Evolutionary conservation across 2,113 vertebrate species (phyloP).

Genomic region (Myodes glareolus): DNA sequence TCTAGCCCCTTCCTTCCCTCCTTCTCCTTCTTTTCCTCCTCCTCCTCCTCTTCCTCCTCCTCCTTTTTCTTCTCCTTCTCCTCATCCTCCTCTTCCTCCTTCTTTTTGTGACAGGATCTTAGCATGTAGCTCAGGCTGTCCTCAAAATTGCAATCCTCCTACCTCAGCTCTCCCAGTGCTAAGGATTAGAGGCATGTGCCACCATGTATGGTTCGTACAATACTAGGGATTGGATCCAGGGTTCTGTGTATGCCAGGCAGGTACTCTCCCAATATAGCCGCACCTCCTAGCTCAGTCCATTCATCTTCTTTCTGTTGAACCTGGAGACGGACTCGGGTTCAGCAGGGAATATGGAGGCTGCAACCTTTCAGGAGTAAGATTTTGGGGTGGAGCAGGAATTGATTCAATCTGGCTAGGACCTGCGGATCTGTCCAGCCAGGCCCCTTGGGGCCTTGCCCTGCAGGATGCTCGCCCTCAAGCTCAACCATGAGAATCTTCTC

Average conservation of each 20-base stretch:
- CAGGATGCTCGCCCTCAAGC: not conserved
- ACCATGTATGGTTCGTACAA: not conserved
- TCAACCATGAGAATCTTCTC: not conserved
- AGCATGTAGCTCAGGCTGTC: not conserved
- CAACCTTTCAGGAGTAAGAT: not conserved
- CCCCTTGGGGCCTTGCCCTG: not conserved
- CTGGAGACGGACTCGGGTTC: not conserved
- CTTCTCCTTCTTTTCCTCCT: no score
- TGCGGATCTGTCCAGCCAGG: not conserved
- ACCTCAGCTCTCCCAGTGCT: not conserved
- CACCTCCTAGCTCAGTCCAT: not conserved
- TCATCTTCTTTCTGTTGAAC: not conserved
- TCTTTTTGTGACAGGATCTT: not conserved
- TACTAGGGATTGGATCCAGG: not conserved
- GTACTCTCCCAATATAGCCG: not conserved
- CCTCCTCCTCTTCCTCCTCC: not conserved
- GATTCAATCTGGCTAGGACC: not conserved
- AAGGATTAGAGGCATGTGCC: not conserved
- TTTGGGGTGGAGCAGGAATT: accelerated
- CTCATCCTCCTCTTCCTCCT: no score
- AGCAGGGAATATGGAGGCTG: not conserved
- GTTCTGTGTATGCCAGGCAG: not conserved
- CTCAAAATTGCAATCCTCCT: not conserved
- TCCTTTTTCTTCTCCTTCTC: not conserved
- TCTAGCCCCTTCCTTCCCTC: not conserved